Conservation (phyloP, 1,140 invertebrate species). For the Leptopilina clavipes region DNA sequence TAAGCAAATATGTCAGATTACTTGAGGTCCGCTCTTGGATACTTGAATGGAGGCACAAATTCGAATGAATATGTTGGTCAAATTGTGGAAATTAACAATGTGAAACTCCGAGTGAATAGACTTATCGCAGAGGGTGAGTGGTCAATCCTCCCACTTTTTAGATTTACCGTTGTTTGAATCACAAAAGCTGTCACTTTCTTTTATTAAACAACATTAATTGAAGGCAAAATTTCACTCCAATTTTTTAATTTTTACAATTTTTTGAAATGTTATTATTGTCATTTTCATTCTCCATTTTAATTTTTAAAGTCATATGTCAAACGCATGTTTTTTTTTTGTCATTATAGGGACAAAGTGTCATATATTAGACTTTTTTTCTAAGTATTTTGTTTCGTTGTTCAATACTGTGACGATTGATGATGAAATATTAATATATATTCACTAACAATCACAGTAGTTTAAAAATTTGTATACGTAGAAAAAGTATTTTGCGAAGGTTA, state of each 20-base stretch:
- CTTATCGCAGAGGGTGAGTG: slow-evolving; percentile 94
- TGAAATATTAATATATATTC: too few species aligned
- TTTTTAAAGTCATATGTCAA: slow-evolving; percentile 53
- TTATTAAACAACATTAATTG: slow-evolving; percentile 44
- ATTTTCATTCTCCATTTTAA: background rate
- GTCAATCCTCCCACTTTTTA: slow-evolving; percentile 51
- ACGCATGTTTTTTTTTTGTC: slow-evolving; percentile 51
- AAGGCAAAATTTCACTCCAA: slow-evolving; percentile 25
- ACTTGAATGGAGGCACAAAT: slow-evolving; percentile 65
- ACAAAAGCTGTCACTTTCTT: slow-evolving; percentile 43
- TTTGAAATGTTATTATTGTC: slow-evolving; percentile 6
- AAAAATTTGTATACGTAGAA: background rate
- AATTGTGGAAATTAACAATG: slow-evolving; percentile 89
- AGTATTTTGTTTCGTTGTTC: background rate
- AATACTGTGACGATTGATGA: too few species aligned
- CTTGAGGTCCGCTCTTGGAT: slow-evolving; percentile 69
- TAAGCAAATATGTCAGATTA: slow-evolving; percentile 71
- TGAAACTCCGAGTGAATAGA: slow-evolving; percentile 91
- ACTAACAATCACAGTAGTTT: background rate
- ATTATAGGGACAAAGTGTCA: background rate
- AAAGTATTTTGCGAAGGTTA: slow-evolving; percentile 3
- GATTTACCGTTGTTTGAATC: slow-evolving; percentile 36
- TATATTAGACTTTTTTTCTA: background rate
- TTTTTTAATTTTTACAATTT: slow-evolving; percentile 2
- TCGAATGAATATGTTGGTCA: slow-evolving; percentile 93